Conservation (phyloP, 2,797 vertebrate species). For the Hydrophis major region DNA sequence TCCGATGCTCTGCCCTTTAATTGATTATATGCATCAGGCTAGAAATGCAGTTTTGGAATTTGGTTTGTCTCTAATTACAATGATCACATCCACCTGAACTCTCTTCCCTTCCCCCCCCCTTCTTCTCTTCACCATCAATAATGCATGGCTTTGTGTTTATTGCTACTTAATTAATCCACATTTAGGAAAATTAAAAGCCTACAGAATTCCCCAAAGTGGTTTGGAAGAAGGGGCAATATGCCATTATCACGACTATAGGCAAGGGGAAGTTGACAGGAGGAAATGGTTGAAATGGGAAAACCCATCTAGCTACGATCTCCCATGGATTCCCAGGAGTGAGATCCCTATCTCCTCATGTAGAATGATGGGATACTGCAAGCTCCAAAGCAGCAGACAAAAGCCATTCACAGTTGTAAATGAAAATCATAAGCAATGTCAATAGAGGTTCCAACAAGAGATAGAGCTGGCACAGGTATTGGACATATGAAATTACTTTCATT, state of each 20-base stretch:
- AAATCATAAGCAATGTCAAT: background rate
- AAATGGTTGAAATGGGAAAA: background rate
- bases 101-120: slow-evolving; percentile 63
- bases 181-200: slow-evolving; percentile 90
- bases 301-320: background rate
- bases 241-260: slow-evolving; percentile 19
- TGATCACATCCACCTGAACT: slow-evolving; percentile 83
- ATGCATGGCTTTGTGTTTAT: slow-evolving; percentile 87
- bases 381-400: background rate
- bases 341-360: background rate
- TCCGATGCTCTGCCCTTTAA: background rate
- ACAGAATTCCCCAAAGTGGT: slow-evolving; percentile 84
- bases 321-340: background rate
- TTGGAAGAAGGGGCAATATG: slow-evolving; percentile 37
- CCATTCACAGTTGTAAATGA: background rate
- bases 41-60: slow-evolving; percentile 63
- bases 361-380: background rate
- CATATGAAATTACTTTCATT: background rate
- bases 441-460: background rate
- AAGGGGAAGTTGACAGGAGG: background rate
- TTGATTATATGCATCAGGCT: slow-evolving; percentile 53
- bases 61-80: slow-evolving; percentile 87
- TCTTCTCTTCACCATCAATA: slow-evolving; percentile 76
- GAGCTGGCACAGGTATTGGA: background rate
- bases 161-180: slow-evolving; percentile 89